Evolutionary conservation across 2,797 vertebrate genomes (phyloP).

Genomic region (Notolabrus celidotus): DNA sequence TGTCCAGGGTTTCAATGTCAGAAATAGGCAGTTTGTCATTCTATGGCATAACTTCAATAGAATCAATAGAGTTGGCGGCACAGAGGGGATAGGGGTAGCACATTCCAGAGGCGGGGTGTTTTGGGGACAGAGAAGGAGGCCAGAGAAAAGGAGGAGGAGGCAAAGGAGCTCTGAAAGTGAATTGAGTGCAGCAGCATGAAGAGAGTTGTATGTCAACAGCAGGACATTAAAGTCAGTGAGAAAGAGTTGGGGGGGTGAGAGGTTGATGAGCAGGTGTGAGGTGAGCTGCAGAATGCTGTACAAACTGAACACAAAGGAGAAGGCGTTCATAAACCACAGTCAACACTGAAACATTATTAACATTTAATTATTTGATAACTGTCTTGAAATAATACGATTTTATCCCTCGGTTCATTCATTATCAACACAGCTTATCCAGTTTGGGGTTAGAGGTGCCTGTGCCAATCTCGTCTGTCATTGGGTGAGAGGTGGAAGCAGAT

Average conservation of each 20-base stretch:
- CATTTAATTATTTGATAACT: too few relatives aligned
- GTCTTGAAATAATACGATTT: too few relatives aligned
- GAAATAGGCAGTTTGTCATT: conserved; percentile 35
- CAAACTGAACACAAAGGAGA: conserved; percentile 19
- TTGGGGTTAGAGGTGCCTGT: too few relatives aligned
- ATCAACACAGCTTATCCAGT: too few relatives aligned
- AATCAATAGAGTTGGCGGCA: conserved; percentile 41
- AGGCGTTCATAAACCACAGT: conserved; percentile 1
- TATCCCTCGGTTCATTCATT: too few relatives aligned
- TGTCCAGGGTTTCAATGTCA: conserved; percentile 9
- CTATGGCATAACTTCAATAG: conserved; percentile 37
- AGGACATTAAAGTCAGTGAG: conserved; percentile 65
- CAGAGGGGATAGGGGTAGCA: conserved; percentile 34
- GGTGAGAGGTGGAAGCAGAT: too few relatives aligned
- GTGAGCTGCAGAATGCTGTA: conserved; percentile 36
- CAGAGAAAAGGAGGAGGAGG: conserved; percentile 13
- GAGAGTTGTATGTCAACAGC: conserved; percentile 73
- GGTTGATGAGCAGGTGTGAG: conserved; percentile 55
- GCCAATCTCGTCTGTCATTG: too few relatives aligned
- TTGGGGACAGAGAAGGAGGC: conserved; percentile 52
- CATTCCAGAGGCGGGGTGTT: conserved; percentile 55
- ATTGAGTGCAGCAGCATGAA: conserved; percentile 46
- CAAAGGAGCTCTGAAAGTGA: conserved; percentile 53
- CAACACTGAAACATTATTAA: neutral
- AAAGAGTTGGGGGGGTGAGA: conserved; percentile 30